Base-by-base conservation (phyloP, 1,140 invertebrate species). In the Coelopa frigida region DNA sequence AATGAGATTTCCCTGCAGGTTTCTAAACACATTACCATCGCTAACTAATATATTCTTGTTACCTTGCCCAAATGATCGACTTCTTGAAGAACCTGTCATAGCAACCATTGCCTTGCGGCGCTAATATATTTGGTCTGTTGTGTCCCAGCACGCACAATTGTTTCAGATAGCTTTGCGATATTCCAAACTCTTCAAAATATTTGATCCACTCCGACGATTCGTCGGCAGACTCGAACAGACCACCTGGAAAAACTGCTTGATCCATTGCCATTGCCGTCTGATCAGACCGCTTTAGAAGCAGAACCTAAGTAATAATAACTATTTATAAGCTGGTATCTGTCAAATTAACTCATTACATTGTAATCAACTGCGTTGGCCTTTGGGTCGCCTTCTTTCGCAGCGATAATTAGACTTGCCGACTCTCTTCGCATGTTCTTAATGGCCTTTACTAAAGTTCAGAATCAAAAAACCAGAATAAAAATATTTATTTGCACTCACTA, bases 241-340 rank as follows among this genome's bases (percentile, higher is more conserved):
- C 89, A 14, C 89, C 89, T 27, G 89, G 89, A 72, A 91, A 93
- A 7, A 91, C 88, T 55, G 81, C 81, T 23, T 77, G 71, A 52
- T 80, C 81, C 5, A 87, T 81, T 75, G 88, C 80, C 51, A 81
- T 84, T 26, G 71, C 75, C 7, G 76, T 78, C 37, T 77, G 75
- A 5, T 72, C 61, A 43, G 79, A 77, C 40, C 85, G 71, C 67
- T 85, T 83, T 20, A 87, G 51, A 23, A 78, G 73, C 18, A 89
- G 57, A 11, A 87, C 60, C 61, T 79, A 72, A 51, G 79, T 49
- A 11, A 27, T n/a, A 14, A 7, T 4, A 12, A 26, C 29, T 31
- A 5, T 24, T 15, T 21, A 14, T 15, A 35, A n/a, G 24, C 8
- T 10, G 27, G 14, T 8, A 10, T 14, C 8, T 29, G 8, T 29